Evolutionary conservation across 2,797 vertebrate species (phyloP).

Genomic region (Peromyscus aztecus): DNA sequence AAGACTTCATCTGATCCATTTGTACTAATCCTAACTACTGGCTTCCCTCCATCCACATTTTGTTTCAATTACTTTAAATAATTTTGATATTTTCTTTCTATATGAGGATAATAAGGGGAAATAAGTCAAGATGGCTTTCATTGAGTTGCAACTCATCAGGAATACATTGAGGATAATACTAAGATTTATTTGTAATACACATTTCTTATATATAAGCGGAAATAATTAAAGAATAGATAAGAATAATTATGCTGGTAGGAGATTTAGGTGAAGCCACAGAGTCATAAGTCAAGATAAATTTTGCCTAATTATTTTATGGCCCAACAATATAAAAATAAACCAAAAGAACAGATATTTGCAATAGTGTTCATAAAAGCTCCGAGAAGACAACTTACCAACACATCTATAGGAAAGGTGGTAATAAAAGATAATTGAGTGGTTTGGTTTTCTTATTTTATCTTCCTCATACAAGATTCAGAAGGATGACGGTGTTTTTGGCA

Average conservation of each 20-base stretch:
- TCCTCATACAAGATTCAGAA: background rate
- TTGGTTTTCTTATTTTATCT: background rate
- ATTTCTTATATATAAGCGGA: background rate
- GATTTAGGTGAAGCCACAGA: background rate
- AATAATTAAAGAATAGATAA: background rate
- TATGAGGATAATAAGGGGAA: background rate
- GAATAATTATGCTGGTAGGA: background rate
- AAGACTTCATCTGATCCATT: background rate
- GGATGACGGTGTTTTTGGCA: background rate
- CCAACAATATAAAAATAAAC: background rate
- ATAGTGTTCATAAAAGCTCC: background rate
- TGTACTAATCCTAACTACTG: background rate
- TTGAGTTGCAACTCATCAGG: background rate
- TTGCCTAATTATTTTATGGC: background rate
- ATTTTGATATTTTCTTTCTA: background rate
- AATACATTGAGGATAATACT: background rate
- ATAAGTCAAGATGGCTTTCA: background rate
- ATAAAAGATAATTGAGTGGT: background rate
- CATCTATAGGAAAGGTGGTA: background rate
- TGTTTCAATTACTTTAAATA: constrained; percentile 3
- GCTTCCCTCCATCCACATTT: background rate
- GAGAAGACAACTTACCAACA: background rate
- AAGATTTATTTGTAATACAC: background rate
- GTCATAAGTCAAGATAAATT: background rate
- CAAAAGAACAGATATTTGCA: background rate